These are phyloP conservation scores for Prionace glauca DNA, from an alignment of 2,797 vertebrate species.

Conservation along the genomic window DNA sequence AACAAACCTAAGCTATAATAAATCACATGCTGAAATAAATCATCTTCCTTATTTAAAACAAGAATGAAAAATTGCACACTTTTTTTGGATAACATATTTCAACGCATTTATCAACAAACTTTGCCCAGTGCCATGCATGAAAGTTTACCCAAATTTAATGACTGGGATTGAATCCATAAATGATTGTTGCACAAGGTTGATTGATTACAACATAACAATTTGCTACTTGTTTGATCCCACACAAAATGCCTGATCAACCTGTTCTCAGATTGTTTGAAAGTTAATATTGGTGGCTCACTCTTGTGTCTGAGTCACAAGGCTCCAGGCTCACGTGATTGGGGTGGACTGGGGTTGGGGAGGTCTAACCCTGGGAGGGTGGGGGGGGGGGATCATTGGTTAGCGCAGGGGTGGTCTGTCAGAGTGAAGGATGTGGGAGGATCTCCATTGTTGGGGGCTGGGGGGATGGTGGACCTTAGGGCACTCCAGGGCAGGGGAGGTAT, in stretches of 20 bases:
- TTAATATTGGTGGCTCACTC: background rate
- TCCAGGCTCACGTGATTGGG: too few species aligned
- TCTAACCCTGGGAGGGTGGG: too few species aligned
- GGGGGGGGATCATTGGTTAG: too few species aligned
- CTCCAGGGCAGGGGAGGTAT: too few species aligned
- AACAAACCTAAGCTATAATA: background rate
- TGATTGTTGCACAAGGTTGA: background rate
- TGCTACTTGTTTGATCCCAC: background rate
- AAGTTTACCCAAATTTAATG: background rate
- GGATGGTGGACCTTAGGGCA: too few species aligned
- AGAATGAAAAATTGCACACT: background rate
- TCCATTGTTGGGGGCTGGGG: too few species aligned
- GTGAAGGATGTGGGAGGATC: too few species aligned
- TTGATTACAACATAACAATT: background rate
- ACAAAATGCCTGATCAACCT: background rate
- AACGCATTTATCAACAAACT: background rate
- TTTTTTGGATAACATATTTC: too few species aligned
- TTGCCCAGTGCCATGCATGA: background rate
- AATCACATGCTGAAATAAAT: background rate
- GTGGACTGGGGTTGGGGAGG: too few species aligned
- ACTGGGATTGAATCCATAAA: background rate
- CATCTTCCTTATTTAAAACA: background rate
- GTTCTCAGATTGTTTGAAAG: background rate
- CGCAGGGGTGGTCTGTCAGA: too few species aligned
- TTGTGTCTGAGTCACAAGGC: too few species aligned